Percentiles rank a stretch among this genome's conserved stretches.
Evolutionary conservation across 2,113 vertebrate genomes (phyloP).

Genomic region (Odontesthes bonariensis): DNA sequence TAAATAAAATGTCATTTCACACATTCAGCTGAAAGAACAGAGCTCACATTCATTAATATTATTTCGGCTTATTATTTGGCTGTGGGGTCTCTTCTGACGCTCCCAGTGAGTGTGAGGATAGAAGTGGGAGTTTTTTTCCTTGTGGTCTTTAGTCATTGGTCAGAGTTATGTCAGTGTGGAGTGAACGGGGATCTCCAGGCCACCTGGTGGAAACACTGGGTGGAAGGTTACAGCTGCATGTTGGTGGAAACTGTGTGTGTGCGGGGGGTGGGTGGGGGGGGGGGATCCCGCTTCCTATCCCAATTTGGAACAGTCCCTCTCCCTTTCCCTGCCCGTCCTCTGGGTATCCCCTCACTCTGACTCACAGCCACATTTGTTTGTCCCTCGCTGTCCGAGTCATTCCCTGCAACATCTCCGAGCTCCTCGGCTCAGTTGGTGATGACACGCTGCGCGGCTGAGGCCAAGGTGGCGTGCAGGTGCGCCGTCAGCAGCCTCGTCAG

Average conservation of each 20-base stretch:
- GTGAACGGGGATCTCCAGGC: constrained; percentile 50
- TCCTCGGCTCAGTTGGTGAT: constrained; percentile 3
- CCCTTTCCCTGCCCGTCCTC: constrained; percentile 20
- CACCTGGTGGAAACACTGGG: constrained; percentile 70
- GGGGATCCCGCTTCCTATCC: constrained; percentile 55
- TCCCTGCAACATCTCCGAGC: not conserved
- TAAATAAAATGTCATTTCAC: too few relatives aligned
- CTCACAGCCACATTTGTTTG: constrained; percentile 24
- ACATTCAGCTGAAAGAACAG: not conserved
- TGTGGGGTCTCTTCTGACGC: not conserved
- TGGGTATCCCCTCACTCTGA: constrained; percentile 59
- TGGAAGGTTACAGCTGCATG: constrained; percentile 64
- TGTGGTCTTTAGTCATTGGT: constrained; percentile 34
- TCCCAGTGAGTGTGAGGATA: constrained; percentile 5
- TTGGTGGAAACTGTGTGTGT: not conserved
- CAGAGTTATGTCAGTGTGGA: constrained; percentile 12
- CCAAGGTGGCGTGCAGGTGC: constrained; percentile 17
- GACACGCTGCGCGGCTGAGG: constrained; percentile 28
- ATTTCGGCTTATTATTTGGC: too few relatives aligned
- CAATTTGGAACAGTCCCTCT: constrained; percentile 43
- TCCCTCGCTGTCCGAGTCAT: not conserved
- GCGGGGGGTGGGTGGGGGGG: not conserved
- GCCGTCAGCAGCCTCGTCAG: constrained; percentile 39
- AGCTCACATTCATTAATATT: too few relatives aligned
- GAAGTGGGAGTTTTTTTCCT: constrained; percentile 9